These are phyloP conservation scores for Campoplex nolae DNA, from an alignment of 2,888 invertebrate genomes.

Conservation along the genomic window DNA sequence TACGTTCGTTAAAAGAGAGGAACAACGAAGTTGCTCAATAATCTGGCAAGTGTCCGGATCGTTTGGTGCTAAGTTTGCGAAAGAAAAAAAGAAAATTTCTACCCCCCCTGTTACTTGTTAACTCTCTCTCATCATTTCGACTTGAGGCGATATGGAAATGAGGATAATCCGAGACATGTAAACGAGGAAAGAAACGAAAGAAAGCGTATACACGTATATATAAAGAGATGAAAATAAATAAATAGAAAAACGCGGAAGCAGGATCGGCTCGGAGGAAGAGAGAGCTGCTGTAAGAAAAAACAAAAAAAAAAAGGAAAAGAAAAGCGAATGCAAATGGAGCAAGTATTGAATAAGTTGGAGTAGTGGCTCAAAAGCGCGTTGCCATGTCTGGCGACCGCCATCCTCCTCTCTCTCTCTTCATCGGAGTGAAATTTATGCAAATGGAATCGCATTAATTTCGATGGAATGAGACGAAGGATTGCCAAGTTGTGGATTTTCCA, in stretches of 20 bases:
- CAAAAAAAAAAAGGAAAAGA: not conserved
- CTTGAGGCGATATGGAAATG: conserved; percentile 62
- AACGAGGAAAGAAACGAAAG: conserved; percentile 41
- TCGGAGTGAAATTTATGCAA: conserved; percentile 37
- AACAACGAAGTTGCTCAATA: conserved; percentile 16
- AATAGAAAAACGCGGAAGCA: conserved; percentile 1
- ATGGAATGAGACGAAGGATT: conserved; percentile 13
- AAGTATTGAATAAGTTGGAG: conserved; percentile 43
- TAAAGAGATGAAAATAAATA: conserved; percentile 36
- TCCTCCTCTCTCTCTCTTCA: not conserved
- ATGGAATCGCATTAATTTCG: conserved; percentile 44
- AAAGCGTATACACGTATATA: conserved; percentile 1
- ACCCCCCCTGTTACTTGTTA: conserved; percentile 59
- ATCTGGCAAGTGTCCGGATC: conserved; percentile 13
- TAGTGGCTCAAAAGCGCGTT: not conserved
- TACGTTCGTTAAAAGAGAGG: conserved; percentile 33
- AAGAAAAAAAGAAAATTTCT: not conserved
- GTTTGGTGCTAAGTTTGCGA: conserved; percentile 44
- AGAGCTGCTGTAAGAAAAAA: not conserved
- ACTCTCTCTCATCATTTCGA: conserved; percentile 53
- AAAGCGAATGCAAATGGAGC: conserved; percentile 32
- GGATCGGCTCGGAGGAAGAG: not conserved
- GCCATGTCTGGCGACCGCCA: not conserved
- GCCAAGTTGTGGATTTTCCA: conserved; percentile 26
- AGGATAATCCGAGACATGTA: conserved; percentile 31